phyloP scores from a whole-genome alignment of 2,113 vertebrate species.

The Heliornis fulica region DNA sequence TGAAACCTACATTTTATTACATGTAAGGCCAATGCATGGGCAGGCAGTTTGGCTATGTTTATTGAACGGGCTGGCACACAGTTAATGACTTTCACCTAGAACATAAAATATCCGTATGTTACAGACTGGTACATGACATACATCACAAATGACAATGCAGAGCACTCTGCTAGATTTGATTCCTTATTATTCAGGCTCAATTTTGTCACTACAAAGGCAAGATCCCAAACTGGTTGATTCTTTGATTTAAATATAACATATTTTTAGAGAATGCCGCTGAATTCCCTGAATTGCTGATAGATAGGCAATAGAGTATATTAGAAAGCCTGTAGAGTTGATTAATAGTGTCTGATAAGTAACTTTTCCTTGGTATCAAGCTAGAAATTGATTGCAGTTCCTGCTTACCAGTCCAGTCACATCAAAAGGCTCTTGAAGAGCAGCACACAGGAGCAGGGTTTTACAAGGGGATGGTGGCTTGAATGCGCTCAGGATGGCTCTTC shows the following conservation, averaged over 20 bases:
- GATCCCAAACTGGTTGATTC: neutral
- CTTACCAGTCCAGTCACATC: conserved; percentile 61
- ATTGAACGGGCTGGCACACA: neutral
- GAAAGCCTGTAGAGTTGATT: conserved; percentile 25
- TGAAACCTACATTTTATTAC: neutral
- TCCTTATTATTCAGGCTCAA: neutral
- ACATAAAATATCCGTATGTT: neutral
- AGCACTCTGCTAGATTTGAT: neutral
- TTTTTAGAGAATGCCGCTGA: neutral
- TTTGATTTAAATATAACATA: neutral
- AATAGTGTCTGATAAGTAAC: conserved; percentile 53
- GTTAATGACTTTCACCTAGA: neutral
- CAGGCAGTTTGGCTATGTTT: neutral
- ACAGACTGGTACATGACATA: neutral
- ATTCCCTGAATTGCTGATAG: conserved; percentile 20
- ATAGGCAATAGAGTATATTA: conserved; percentile 35
- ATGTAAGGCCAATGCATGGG: neutral
- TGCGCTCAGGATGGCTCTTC: conserved; percentile 22
- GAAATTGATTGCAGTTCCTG: conserved; percentile 60
- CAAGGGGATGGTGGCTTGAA: neutral
- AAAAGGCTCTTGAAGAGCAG: conserved; percentile 27
- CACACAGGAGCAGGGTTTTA: neutral
- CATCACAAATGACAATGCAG: conserved; percentile 5
- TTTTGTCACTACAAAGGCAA: neutral
- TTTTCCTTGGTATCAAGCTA: conserved; percentile 38